These are phyloP conservation scores for rat (Rattus norvegicus) DNA, from an alignment of 2,113 vertebrate species.

Conservation along the genomic window DNA sequence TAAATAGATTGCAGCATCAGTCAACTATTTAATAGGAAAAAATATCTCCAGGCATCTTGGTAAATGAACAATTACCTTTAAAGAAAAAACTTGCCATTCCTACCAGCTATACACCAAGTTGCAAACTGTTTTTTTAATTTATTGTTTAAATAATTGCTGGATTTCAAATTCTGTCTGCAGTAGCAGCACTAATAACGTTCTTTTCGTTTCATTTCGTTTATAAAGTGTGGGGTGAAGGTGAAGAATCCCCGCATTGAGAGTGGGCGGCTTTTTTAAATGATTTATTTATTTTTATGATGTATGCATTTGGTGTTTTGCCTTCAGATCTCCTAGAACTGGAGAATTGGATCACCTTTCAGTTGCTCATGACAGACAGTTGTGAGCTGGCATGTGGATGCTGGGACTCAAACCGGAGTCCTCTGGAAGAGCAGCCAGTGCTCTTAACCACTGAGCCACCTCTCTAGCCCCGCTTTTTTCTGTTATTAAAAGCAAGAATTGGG, in stretches of 20 bases:
- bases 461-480: neutral
- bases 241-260: neutral
- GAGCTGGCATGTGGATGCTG: neutral
- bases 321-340: neutral
- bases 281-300: neutral
- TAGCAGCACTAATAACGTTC: neutral
- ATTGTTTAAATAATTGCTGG: neutral
- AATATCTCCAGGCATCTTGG: constrained; percentile 74
- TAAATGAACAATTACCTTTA: constrained; percentile 63
- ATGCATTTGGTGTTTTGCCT: neutral
- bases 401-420: neutral
- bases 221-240: neutral
- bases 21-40: constrained; percentile 82
- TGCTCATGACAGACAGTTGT: neutral
- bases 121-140: neutral
- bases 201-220: neutral
- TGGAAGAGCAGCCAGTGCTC: neutral
- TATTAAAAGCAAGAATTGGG: neutral
- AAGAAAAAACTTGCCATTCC: constrained; percentile 30
- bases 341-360: too few species aligned
- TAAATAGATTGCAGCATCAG: constrained; percentile 78
- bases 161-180: constrained; percentile 31
- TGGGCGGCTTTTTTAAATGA: neutral
- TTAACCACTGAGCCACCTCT: neutral
- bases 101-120: constrained; percentile 1